Percentiles rank a stretch among this genome's conserved stretches.
Evolutionary conservation across 2,888 invertebrate genomes (phyloP).

Genomic region (Lithophane socia): DNA sequence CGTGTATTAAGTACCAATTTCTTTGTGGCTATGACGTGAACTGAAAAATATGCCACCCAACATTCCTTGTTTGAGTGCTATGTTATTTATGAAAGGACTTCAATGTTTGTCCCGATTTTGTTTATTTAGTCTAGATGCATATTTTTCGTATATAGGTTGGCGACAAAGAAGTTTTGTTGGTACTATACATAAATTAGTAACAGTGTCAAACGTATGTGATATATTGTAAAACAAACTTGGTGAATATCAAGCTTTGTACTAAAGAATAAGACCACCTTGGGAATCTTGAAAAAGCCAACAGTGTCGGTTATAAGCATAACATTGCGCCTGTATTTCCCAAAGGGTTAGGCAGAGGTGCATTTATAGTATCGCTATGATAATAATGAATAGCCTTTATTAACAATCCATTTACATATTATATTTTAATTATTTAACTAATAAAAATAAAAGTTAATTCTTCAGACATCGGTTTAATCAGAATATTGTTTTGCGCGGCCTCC

Average conservation of each 20-base stretch:
- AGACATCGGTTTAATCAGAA: too few species aligned
- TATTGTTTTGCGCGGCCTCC: too few species aligned
- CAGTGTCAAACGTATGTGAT: not conserved
- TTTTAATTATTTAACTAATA: too few species aligned
- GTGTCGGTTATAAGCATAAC: not conserved
- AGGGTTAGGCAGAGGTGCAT: too few species aligned
- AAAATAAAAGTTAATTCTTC: too few species aligned
- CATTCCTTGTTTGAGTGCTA: slow-evolving; percentile 28
- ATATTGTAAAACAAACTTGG: not conserved
- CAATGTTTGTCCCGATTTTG: slow-evolving; percentile 29
- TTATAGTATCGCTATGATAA: too few species aligned
- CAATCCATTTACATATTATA: too few species aligned
- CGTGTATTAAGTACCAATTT: slow-evolving; percentile 35
- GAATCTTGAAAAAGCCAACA: not conserved
- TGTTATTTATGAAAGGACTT: slow-evolving; percentile 36
- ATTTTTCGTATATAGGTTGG: slow-evolving; percentile 12
- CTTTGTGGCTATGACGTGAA: slow-evolving; percentile 31
- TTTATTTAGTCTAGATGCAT: slow-evolving; percentile 5
- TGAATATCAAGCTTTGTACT: not conserved
- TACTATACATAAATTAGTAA: not conserved
- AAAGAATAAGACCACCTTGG: not conserved
- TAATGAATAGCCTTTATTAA: too few species aligned
- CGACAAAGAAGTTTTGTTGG: slow-evolving; percentile 16
- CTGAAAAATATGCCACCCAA: slow-evolving; percentile 34
- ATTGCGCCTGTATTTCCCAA: too few species aligned